Base-by-base conservation (phyloP, 2,797 vertebrate genomes). In the Pseudocheirus occidentalis region DNA sequence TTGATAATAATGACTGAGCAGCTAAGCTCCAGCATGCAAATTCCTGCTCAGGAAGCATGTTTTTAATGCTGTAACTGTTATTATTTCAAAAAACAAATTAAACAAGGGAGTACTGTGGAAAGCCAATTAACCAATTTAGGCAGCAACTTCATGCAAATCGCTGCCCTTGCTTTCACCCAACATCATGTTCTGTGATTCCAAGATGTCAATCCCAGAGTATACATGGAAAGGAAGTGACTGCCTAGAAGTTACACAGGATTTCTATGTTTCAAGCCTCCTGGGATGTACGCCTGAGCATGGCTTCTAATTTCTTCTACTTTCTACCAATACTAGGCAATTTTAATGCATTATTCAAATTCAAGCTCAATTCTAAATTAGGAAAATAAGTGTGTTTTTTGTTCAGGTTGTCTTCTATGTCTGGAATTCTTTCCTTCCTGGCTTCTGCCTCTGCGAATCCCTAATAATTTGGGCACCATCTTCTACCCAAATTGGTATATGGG, bases 111-210 rank as follows among this genome's bases (percentile, higher is more conserved):
- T 2, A 97, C 91, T 96, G 59, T 40, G 81, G 81, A 98, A 97
- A 98, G 87, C 54, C 96, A 98, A 97, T 97, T 97, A 98, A 98
- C 56, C 92, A 96, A 96, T 96, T 95, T 94, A 97, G 89, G 94
- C 93, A 97, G 93, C 28, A 96, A 93, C 59, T 96, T 91, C 95
- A 97, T 52, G 24, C 89, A 97, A 98, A 97, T 93, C 92, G 90
- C 91, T 97, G 94, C 62, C 92, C 94, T 97, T 73, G 90, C 40
- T 95, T 95, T 97, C 94, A 97, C 50, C 53, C 93, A 97, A 91
- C 3, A 0, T 46, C 90, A 97, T 91, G 73, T 91, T 95, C 94
- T 95, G 54, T 93, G 96, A 98, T 97, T 98, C 91, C 92, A 0
- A 96, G 62, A 95, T 93, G 52, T 93, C 95, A 97, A 11, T 96